Conservation (phyloP, 2,113 vertebrate genomes). For the Alouatta palliata region DNA sequence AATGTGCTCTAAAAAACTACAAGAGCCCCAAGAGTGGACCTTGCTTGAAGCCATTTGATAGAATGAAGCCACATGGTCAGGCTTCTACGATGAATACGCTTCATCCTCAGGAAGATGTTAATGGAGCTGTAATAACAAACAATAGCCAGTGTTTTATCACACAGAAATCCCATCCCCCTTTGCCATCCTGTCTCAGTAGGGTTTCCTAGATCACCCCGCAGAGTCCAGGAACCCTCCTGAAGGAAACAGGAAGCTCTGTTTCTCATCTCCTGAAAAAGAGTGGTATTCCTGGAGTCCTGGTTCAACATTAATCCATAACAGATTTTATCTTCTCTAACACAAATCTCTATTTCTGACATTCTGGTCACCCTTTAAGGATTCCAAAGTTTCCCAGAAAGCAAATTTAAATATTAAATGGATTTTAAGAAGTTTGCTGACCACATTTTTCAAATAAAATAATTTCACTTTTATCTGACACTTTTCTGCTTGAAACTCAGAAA, state of each 20-base stretch:
- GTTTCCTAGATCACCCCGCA: slow-evolving; percentile 26
- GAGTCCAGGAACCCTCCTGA: slow-evolving; percentile 30
- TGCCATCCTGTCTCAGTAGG: slow-evolving; percentile 47
- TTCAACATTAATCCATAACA: neutral
- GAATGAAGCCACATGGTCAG: neutral
- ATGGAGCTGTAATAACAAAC: slow-evolving; percentile 40
- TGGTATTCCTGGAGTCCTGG: neutral
- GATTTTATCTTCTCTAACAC: neutral
- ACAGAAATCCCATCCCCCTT: slow-evolving; percentile 22
- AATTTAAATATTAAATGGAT: neutral
- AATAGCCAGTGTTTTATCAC: neutral
- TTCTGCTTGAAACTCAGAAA: neutral
- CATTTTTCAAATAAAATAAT: neutral
- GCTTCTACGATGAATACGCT: neutral
- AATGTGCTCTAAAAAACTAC: neutral
- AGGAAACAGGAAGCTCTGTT: slow-evolving; percentile 61
- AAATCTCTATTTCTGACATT: neutral
- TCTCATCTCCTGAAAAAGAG: slow-evolving; percentile 27
- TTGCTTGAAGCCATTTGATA: neutral
- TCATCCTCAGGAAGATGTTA: slow-evolving; percentile 44
- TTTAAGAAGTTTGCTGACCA: neutral
- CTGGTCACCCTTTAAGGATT: neutral
- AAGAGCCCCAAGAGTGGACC: neutral
- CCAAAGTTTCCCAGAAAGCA: neutral
- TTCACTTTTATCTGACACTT: neutral